Evolutionary conservation across 2,888 invertebrate species (phyloP), one percentile per base, ranked within the genome.

Genomic region (Tiliacea citrago): DNA sequence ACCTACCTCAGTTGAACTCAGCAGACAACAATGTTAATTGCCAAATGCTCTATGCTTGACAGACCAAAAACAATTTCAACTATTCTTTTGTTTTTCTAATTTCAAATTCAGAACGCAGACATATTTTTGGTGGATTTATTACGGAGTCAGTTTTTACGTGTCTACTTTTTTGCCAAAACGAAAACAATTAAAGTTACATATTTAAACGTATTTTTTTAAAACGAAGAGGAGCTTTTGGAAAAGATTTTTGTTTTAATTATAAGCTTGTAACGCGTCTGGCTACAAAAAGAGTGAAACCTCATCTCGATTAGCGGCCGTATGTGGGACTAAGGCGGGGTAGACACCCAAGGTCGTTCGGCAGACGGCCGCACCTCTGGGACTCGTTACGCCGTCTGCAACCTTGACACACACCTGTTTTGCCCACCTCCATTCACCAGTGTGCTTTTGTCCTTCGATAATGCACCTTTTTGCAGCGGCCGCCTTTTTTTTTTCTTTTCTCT

Each of bases 331-430:
- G 75, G 82, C 82, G 85, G 78, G 81, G 74, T 82, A 82, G 82
- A 85, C 81, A 79, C 75, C 79, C 86, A 88, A 88, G 89, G 88
- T 88, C 88, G 86, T 82, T 73, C 39, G 82, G 79, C 85, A 88
- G 89, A 85, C 88, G 85, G 80, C 79, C 81, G 83, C 84, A 83
- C 84, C 87, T 82, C 81, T 75, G 86, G 87, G 88, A 84, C 86
- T 85, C 86, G 85, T 90, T 84, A 87, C 88, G 81, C 82, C 86
- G 91, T 89, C 90, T 90, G 89, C 88, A 91, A 89, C 92, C 91
- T 92, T 91, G 89, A 85, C 86, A 88, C 88, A 88, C 92, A 91
- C 91, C 91, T 92, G 91, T 88, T 88, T 86, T 86, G 84, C 82
- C 80, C 82, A 72, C 79, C 68, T 79, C 79, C 87, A 85, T 85